Percentiles rank a stretch among this genome's conserved stretches.
Conservation (phyloP, 2,888 invertebrate genomes). For the Diaprepes abbreviatus region DNA sequence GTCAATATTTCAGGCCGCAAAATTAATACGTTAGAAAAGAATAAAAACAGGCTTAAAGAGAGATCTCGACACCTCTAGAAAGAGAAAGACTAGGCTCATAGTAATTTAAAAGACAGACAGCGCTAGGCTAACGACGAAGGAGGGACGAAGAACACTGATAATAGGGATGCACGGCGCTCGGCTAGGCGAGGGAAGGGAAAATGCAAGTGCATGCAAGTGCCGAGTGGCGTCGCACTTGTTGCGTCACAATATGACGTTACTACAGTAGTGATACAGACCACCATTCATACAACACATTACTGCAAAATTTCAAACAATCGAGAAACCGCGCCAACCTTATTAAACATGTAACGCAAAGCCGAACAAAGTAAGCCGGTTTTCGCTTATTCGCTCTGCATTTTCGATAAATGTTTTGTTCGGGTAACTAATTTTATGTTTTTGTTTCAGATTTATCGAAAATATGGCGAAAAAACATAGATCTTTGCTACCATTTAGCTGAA, state of each 20-base stretch:
- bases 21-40: constrained; percentile 67
- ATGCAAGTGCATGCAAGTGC: constrained; percentile 69
- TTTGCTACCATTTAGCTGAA: constrained; percentile 46
- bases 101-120: constrained; percentile 56
- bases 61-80: constrained; percentile 54
- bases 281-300: constrained; percentile 63
- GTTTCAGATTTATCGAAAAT: constrained; percentile 54
- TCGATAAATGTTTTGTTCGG: constrained; percentile 21
- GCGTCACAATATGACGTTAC: constrained; percentile 68
- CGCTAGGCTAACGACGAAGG: constrained; percentile 49
- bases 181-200: constrained; percentile 64
- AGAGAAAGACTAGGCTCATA: constrained; percentile 51
- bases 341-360: constrained; percentile 56
- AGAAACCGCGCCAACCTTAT: constrained; percentile 58
- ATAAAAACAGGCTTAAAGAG: constrained; percentile 62
- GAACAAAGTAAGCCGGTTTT: constrained; percentile 56
- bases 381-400: constrained; percentile 33
- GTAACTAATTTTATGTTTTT: constrained; percentile 48
- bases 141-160: constrained; percentile 50
- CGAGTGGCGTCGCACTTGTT: constrained; percentile 70
- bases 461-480: constrained; percentile 57
- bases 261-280: constrained; percentile 65
- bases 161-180: constrained; percentile 61
- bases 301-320: constrained; percentile 59
- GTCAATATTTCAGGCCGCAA: constrained; percentile 63